Evolutionary conservation across 2,113 vertebrate genomes (phyloP).

Genomic region (Noturus placidus): DNA sequence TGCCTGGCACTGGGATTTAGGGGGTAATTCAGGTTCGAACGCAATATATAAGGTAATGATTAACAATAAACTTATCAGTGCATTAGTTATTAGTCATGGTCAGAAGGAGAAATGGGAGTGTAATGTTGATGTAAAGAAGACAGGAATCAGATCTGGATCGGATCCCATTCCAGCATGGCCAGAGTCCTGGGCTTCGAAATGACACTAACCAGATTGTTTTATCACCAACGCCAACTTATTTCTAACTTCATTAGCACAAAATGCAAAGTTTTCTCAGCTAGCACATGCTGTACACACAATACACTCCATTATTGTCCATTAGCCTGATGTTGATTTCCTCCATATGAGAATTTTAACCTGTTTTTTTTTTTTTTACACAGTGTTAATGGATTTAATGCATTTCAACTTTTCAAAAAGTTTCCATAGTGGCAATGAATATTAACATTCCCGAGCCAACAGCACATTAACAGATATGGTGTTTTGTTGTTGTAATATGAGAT

Average conservation of each 20-base stretch:
- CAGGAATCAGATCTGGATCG: not conserved
- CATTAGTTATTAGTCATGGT: not conserved
- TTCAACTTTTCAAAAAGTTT: not conserved
- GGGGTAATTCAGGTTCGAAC: not conserved
- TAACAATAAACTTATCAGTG: not conserved
- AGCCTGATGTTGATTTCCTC: slow-evolving; percentile 1
- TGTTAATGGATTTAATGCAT: slow-evolving; percentile 25
- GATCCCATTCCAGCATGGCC: not conserved
- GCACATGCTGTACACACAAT: not conserved
- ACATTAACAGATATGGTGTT: slow-evolving; percentile 15
- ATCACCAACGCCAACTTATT: not conserved
- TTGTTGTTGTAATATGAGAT: slow-evolving; percentile 33
- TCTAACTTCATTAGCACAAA: not conserved
- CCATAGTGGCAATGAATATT: not conserved
- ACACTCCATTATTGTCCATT: slow-evolving; percentile 9
- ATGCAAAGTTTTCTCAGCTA: not conserved
- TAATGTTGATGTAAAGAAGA: not conserved
- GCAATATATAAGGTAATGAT: not conserved
- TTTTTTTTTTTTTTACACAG: not conserved
- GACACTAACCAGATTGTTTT: not conserved
- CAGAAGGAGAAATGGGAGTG: not conserved
- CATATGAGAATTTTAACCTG: not conserved
- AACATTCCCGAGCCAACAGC: not conserved
- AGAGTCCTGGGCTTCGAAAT: not conserved
- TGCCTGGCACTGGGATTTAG: not conserved